Evolutionary conservation across 2,797 vertebrate species (phyloP), one percentile per base, ranked within the genome.

Genomic region (Lepilemur ruficaudatus): DNA sequence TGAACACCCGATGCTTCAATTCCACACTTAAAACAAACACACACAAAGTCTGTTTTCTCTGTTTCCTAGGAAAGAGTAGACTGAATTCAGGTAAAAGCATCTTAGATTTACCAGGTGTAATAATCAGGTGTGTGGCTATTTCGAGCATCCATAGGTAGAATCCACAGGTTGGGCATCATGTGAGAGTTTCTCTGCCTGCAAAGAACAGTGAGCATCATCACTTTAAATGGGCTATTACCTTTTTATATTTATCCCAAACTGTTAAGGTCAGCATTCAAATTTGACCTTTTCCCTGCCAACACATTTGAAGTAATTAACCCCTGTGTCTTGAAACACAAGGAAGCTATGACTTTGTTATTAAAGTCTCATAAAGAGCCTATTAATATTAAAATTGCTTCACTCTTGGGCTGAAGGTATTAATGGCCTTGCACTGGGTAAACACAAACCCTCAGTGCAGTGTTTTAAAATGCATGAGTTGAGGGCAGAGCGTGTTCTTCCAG

Each of bases 381-480:
- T 98, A 98, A 97, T 98, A 97, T 98, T 98, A 98, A 98, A 97
- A 98, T 98, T 98, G 97, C 96, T 98, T 97, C 93, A 84, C 0
- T 98, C 93, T 98, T 78, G 76, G 73, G n/a, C 94, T 97, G 94
- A 93, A 97, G 96, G 96, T 97, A 96, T 97, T 97, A 97, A 97
- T 82, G 50, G 93, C 35, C 89, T 92, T 94, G 46, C 2, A 7
- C 30, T 93, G 83, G 80, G 89, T 97, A 96, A 98, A 95, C 93
- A 97, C 46, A 96, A 97, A 88, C 89, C 48, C 52, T 81, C 69
- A 55, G 69, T 50, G 7, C 79, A 6, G 72, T 79, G 92, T 96
- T 98, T 98, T 97, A 89, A 98, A 98, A 97, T 94, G 94, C 95
- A 97, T 96, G 89, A 96, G 96, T 28, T 3, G 46, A 90, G 85